Conservation (phyloP, 2,797 vertebrate species). For the Avahi laniger region DNA sequence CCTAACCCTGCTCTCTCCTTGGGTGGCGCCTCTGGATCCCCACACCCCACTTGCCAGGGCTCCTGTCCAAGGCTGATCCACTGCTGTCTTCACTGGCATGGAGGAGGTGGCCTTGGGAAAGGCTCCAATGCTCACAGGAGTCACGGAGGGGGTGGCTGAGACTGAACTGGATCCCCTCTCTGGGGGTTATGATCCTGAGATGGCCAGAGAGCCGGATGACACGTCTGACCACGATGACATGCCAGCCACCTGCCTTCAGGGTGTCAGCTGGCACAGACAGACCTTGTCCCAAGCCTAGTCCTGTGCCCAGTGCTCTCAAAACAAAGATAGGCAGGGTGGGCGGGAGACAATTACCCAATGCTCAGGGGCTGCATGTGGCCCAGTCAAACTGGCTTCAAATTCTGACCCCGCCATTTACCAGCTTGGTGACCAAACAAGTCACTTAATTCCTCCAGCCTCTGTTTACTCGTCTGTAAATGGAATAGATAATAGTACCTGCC, state of each 20-base stretch:
- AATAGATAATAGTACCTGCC: background rate
- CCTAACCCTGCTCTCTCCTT: background rate
- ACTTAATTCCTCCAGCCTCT: background rate
- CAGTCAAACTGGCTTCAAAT: background rate
- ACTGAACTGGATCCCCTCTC: conserved; percentile 27
- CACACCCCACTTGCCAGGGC: background rate
- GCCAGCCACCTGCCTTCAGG: conserved; percentile 52
- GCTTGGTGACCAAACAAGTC: background rate
- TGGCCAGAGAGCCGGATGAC: conserved; percentile 38
- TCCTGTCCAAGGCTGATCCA: background rate
- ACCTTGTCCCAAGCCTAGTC: background rate
- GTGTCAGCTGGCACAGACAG: conserved; percentile 32
- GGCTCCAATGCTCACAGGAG: conserved; percentile 55
- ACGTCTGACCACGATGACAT: conserved; percentile 34
- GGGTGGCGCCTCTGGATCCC: background rate
- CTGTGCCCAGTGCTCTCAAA: background rate
- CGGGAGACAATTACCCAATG: background rate
- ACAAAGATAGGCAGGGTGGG: background rate
- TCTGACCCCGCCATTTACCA: background rate
- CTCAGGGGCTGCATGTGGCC: background rate
- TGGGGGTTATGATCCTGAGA: conserved; percentile 57
- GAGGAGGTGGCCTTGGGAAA: conserved; percentile 49
- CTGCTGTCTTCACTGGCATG: background rate
- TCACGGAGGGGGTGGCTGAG: background rate
- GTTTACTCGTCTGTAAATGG: background rate